Evolutionary conservation across 2,888 invertebrate species (phyloP), one percentile per base, ranked within the genome.

Genomic region (Bombylius discolor): DNA sequence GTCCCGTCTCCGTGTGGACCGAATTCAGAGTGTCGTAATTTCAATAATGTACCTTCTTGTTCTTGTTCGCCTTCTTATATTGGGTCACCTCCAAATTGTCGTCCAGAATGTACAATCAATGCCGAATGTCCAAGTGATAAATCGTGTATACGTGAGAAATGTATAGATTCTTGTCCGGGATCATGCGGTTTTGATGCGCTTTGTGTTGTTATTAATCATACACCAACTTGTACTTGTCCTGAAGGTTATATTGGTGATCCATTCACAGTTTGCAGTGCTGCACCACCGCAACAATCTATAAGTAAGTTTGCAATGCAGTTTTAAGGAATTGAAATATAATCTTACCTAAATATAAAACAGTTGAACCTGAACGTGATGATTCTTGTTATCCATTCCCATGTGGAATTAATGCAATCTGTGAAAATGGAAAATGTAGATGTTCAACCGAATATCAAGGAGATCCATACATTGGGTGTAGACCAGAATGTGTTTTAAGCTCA

Each of bases 361-460:
- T 14, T 7, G 48, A 55, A 36, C 49, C 52, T 34, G 51, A 49
- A 48, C 33, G 36, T 33, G 66, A 69, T 55, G 69, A 70, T 69
- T 84, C 83, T n/a, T 89, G 89, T 67, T 77, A 81, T 64, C 87
- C 87, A 48, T 83, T 84, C 36, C 84, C 86, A 5, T 92, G 92
- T 67, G 88, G 87, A 14, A 77, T 83, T 7, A 86, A 87, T 66
- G 83, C 87, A 47, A 75, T 80, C 61, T 87, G 85, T 64, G 78
- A 78, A 31, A 79, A 82, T 62, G 84, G 84, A 32, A 69, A 79
- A 58, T 89, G 89, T 67, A 79, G 81, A 14, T 89, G 89, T 66
- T 68, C 83, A 56, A 73, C 77, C n/a, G 85, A 85, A 63, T 87
- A 84, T 67, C 79, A 80, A 56, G 89, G 89, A 48, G 84, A 87